Evolutionary conservation across 2,797 vertebrate genomes (phyloP).

Genomic region (Xiphorhynchus erythropygius): DNA sequence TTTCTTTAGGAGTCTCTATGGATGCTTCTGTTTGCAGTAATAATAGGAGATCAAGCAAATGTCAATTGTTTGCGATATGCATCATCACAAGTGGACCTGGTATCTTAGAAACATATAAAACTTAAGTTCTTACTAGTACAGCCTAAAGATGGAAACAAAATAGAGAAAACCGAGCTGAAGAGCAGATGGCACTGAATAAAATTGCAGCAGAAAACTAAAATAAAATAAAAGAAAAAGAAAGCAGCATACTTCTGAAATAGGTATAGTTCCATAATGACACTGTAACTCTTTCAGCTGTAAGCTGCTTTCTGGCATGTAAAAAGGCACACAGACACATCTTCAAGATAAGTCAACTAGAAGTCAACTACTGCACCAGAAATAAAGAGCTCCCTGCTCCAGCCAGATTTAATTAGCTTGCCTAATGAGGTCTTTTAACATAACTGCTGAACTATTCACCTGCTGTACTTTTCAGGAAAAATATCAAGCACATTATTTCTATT

Average conservation of each 20-base stretch:
- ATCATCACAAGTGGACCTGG: neutral
- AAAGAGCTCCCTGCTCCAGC: neutral
- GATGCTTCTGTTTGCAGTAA: neutral
- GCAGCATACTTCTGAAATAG: neutral
- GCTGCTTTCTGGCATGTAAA: neutral
- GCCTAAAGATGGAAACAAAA: neutral
- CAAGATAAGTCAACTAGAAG: neutral
- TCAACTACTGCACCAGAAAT: neutral
- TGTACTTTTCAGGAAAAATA: conserved; percentile 10
- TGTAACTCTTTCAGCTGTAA: neutral
- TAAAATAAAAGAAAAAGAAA: neutral
- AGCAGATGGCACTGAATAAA: neutral
- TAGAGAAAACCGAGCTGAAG: neutral
- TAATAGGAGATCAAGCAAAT: neutral
- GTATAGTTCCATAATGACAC: neutral
- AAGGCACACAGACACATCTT: neutral
- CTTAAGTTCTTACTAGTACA: neutral
- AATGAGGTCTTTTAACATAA: conserved; percentile 19
- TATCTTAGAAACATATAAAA: neutral
- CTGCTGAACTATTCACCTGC: conserved; percentile 20
- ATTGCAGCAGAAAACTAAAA: neutral
- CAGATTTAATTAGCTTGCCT: conserved; percentile 10
- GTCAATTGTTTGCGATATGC: neutral
- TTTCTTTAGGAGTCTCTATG: neutral
- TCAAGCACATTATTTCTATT: neutral